These are phyloP conservation scores for Drosophila algonquin DNA, from an alignment of 2,888 invertebrate genomes.

Conservation along the genomic window DNA sequence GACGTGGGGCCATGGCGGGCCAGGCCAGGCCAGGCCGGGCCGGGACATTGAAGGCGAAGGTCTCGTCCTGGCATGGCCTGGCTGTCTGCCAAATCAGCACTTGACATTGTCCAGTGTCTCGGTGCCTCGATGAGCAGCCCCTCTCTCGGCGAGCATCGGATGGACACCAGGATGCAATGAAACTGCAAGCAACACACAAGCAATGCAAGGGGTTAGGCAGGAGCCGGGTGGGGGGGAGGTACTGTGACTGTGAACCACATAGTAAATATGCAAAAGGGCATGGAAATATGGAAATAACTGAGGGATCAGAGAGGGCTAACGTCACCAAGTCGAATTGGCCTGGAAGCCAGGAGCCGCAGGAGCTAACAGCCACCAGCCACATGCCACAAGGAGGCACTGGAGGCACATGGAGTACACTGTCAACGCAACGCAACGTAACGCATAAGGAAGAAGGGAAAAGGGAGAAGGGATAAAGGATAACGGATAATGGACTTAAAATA, in stretches of 20 bases:
- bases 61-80: slow-evolving; percentile 38
- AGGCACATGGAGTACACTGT: not conserved
- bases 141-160: slow-evolving; percentile 10
- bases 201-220: slow-evolving; percentile 7
- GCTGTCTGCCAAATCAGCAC: slow-evolving; percentile 68
- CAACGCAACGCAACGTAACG: slow-evolving; percentile 24
- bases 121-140: not conserved
- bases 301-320: slow-evolving; percentile 29
- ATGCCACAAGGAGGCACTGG: slow-evolving; percentile 3
- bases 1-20: slow-evolving; percentile 20
- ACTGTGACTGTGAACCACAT: slow-evolving; percentile 11
- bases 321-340: slow-evolving; percentile 36
- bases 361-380: slow-evolving; percentile 28
- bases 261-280: slow-evolving; percentile 50
- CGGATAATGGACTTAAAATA: slow-evolving; percentile 64
- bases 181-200: slow-evolving; percentile 44
- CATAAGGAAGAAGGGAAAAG: slow-evolving; percentile 41
- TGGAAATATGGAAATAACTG: slow-evolving; percentile 32
- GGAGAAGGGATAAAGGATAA: slow-evolving; percentile 49
- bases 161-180: slow-evolving; percentile 50
- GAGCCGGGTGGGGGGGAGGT: no score
- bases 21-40: slow-evolving; percentile 8
- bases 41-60: slow-evolving; percentile 44
- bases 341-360: slow-evolving; percentile 18
- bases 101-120: slow-evolving; percentile 59